Evolutionary conservation across 2,888 invertebrate species (phyloP), one percentile per base, ranked within the genome.

Genomic region (Anorthoa munda): DNA sequence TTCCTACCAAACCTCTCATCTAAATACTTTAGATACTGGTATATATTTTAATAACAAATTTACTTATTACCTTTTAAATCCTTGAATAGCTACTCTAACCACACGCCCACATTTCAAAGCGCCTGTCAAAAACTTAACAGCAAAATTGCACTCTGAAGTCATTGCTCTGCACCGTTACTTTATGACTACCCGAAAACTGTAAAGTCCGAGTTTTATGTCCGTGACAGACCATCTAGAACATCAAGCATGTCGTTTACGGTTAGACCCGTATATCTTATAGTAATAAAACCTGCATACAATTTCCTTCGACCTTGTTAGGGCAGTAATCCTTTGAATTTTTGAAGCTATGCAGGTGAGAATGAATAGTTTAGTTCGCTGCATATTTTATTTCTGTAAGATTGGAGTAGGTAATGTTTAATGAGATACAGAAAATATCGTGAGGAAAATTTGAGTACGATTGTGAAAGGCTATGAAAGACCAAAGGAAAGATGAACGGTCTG

Each of bases 261-360:
- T 55, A 79, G 72, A 75, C 83, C 84, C 88, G 87, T 90, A 88
- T 86, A 87, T 87, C 87, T 87, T 82, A 75, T 79, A 75, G 88
- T 82, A 87, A 88, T 87, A 87, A 91, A 90, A 88, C 87, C 84
- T 86, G 87, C 87, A 89, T 89, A 88, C 88, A 87, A 90, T 88
- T 88, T 86, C 83, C 77, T 75, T 79, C 78, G 81, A 84, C 84
- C 81, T 84, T 83, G 82, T 80, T 83, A 85, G 69, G 81, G 76
- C 67, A 65, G 78, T 77, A 68, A 61, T 74, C 74, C 73, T 55
- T 72, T 67, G 75, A 60, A 70, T 75, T 77, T 72, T 63, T 69
- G 45, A 68, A 64, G 73, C 63, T 55, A 74, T 77, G 55, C 58
- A 67, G 26, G 56, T 68, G 48, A 15, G 17, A 23, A 60, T 60